Evolutionary conservation across 2,888 invertebrate species (phyloP).

Genomic region (Halictus ligatus): DNA sequence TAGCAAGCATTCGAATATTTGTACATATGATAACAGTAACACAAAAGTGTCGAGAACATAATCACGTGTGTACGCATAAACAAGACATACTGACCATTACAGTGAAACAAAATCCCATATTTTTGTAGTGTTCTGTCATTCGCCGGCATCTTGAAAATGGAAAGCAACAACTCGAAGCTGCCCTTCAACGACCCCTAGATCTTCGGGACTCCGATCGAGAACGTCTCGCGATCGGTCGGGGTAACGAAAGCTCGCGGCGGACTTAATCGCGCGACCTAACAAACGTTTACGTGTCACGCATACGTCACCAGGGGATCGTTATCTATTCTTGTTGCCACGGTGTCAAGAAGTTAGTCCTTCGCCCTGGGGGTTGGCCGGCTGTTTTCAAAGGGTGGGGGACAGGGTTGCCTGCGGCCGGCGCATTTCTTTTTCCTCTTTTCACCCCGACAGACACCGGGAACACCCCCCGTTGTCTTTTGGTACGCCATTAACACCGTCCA

Average conservation of each 20-base stretch:
- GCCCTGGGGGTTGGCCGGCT: slow-evolving; percentile 55
- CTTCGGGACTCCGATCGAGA: neutral
- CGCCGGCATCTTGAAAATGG: neutral
- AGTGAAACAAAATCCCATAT: too few species aligned
- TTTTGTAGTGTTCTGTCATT: neutral
- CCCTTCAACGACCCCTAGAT: neutral
- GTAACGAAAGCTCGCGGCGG: slow-evolving; percentile 59
- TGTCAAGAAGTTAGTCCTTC: slow-evolving; percentile 76
- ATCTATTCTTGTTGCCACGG: slow-evolving; percentile 77
- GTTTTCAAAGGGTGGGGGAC: neutral
- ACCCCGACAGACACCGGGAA: slow-evolving; percentile 47
- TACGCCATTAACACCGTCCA: slow-evolving; percentile 73
- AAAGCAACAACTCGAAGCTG: neutral
- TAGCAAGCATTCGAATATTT: neutral
- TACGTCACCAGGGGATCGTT: slow-evolving; percentile 76
- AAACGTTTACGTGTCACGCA: slow-evolving; percentile 82
- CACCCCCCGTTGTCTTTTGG: slow-evolving; percentile 70
- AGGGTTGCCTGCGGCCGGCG: slow-evolving; percentile 42
- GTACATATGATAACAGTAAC: too few species aligned
- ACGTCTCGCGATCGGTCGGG: slow-evolving; percentile 34
- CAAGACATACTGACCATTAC: too few species aligned
- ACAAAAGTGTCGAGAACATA: too few species aligned
- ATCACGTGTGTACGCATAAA: too few species aligned
- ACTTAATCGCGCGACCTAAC: slow-evolving; percentile 70
- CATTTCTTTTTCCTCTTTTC: slow-evolving; percentile 38